Evolutionary conservation across 53 echinoderm and acorn worm genomes (phyloP).

Genomic region (Antedon mediterranea): DNA sequence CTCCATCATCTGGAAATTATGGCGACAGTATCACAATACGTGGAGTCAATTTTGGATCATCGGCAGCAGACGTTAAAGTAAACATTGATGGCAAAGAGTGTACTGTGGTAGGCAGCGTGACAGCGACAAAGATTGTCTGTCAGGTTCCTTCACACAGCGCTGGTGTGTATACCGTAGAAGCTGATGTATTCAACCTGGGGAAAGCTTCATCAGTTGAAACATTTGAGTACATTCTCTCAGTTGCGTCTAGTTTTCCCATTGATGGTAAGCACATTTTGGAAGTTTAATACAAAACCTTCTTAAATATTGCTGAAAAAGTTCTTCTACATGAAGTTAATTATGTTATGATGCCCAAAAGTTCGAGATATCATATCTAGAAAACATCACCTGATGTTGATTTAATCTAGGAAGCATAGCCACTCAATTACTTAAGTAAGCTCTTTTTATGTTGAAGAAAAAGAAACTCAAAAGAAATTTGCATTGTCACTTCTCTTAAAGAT

Average conservation of each 20-base stretch:
- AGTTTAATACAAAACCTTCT: no score
- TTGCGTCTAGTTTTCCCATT: constrained; percentile 15
- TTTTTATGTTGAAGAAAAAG: no score
- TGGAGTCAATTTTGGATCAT: constrained; percentile 36
- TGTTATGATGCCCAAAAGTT: no score
- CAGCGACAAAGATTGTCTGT: constrained; percentile 33
- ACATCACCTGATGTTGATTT: no score
- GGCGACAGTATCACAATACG: constrained; percentile 53
- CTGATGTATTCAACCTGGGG: constrained; percentile 36
- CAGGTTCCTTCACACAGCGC: constrained; percentile 51
- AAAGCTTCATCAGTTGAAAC: constrained; percentile 20
- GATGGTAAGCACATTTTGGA: constrained; percentile 79
- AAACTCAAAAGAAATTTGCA: no score
- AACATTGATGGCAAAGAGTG: constrained; percentile 49
- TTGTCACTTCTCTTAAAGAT: no score
- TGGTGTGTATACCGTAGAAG: constrained; percentile 37
- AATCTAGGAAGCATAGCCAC: no score
- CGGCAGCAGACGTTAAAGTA: constrained; percentile 30
- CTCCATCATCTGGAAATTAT: constrained; percentile 22
- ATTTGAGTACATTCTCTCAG: constrained; percentile 41
- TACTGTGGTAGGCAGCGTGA: constrained; percentile 11
- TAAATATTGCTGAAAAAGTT: no score
- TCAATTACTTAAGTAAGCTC: no score
- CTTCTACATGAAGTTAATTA: no score
- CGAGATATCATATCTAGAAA: no score